Conservation (phyloP, 2,113 vertebrate species). For the Microtus pennsylvanicus region DNA sequence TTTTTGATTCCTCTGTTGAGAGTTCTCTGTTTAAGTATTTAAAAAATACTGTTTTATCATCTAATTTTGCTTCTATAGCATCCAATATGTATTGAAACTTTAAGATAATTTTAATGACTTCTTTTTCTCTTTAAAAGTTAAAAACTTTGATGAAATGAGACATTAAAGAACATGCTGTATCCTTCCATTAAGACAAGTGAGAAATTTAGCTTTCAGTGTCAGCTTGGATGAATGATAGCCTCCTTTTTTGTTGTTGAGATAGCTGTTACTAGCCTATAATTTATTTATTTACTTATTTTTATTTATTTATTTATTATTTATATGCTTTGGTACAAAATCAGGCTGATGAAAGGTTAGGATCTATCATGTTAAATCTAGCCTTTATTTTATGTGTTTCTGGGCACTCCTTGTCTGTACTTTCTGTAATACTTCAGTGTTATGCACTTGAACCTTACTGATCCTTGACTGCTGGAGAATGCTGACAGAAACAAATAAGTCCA, state of each 20-base stretch:
- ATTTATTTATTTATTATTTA: too few relatives aligned
- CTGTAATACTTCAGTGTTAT: background rate
- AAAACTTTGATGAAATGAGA: slow-evolving; percentile 15
- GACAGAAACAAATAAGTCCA: slow-evolving; percentile 48
- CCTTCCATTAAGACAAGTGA: background rate
- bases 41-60: background rate
- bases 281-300: background rate
- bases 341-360: background rate
- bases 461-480: background rate
- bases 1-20: too few relatives aligned
- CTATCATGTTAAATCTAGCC: slow-evolving; percentile 47
- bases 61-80: background rate
- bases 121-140: background rate
- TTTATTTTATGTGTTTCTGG: background rate
- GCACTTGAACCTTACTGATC: background rate
- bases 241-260: background rate
- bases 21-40: too few relatives aligned
- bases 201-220: background rate
- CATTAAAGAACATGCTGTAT: background rate
- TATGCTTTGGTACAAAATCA: slow-evolving; percentile 40
- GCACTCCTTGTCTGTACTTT: background rate
- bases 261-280: background rate
- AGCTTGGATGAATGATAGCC: background rate
- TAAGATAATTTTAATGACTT: background rate
- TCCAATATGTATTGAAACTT: background rate